Conservation (phyloP, 2,888 invertebrate genomes). For the Chloromyia formosa region DNA sequence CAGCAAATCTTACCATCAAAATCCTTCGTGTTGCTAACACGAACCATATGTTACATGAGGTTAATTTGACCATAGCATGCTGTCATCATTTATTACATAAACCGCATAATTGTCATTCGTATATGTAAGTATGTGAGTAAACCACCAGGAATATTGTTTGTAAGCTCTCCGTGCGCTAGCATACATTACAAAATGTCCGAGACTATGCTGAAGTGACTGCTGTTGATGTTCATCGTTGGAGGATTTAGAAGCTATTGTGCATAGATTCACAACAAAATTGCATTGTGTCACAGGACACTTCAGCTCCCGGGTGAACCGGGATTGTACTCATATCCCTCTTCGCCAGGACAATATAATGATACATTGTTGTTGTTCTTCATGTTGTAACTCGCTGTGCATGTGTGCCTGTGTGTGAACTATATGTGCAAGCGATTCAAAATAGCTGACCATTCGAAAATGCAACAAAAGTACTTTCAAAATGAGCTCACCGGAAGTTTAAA, state of each 20-base stretch:
- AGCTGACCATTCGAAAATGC: conserved; percentile 47
- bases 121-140: not conserved
- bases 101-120: conserved; percentile 47
- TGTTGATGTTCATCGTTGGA: not conserved
- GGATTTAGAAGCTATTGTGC: too few relatives aligned
- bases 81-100: conserved; percentile 48
- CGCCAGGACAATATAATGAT: conserved; percentile 43
- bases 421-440: conserved; percentile 32
- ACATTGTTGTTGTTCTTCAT: conserved; percentile 45
- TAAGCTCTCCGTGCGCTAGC: conserved; percentile 1
- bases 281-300: conserved; percentile 11
- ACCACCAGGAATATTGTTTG: conserved; percentile 32
- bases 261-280: conserved; percentile 13
- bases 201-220: not conserved
- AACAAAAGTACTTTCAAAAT: conserved; percentile 46
- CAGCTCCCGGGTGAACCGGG: conserved; percentile 2
- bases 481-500: conserved; percentile 44
- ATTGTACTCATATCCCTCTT: not conserved
- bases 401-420: too few relatives aligned
- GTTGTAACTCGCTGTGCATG: too few relatives aligned
- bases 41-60: conserved; percentile 47
- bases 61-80: conserved; percentile 46
- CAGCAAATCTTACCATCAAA: conserved; percentile 36
- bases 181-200: too few relatives aligned
- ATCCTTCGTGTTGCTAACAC: conserved; percentile 47